Evolutionary conservation across 2,113 vertebrate species (phyloP), one percentile per base, ranked within the genome.

Genomic region (Myotis lucifugus): DNA sequence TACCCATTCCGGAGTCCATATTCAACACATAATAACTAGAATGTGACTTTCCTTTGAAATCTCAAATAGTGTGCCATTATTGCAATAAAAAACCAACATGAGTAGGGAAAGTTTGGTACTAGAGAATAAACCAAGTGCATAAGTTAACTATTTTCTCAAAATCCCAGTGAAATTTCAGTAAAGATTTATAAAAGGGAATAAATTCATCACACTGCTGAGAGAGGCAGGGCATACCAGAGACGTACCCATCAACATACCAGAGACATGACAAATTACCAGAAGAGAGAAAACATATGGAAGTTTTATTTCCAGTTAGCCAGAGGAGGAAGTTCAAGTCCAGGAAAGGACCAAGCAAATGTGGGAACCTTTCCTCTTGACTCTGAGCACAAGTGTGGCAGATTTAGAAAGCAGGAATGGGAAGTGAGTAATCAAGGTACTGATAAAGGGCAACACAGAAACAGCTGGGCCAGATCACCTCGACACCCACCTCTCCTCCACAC

Each of bases 121-220:
- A 81, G 73, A 50, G 72, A 83, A 89, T 19, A 85, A 92, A 59
- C 3, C 15, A 48, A 59, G 5, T 84, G 54, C 2, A 6, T 46
- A 82, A 64, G 32, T 42, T 83, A 76, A 61, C 37, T 23, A 40
- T 83, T 93, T 92, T 90, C 76, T 87, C 69, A 37, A 94, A 96
- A 77, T 78, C 21, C 8, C 46, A 78, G 13, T 37, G 46, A 86
- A 89, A 73, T 67, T 8, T 69, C 81, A 85, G 27, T 46, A 66
- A 96, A 85, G 25, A 88, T 48, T 14, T 91, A 46, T 48, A 67
- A 78, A 88, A 56, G 50, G 32, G 29, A 79, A 90, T 69, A 70
- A 59, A 76, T 74, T 67, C 61, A 9, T 15, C 72, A 74, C 48
- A 32, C 7, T 73, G 27, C 17, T 73, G 64, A 73, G 27, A 85